Evolutionary conservation across 2,888 invertebrate genomes (phyloP).

Genomic region (Lasius platythorax): DNA sequence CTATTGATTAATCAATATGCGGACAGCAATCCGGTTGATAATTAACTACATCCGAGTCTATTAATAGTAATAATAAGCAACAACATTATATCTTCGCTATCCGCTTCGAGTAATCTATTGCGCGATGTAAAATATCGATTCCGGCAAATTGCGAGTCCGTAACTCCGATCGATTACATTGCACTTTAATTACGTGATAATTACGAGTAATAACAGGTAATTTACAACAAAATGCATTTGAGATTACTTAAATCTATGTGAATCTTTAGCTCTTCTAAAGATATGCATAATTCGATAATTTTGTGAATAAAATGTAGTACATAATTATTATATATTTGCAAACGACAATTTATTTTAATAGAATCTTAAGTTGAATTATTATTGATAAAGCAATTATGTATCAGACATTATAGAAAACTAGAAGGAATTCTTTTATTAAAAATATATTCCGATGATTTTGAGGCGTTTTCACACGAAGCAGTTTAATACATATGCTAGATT

Average conservation of each 20-base stretch:
- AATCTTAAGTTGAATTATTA: not conserved
- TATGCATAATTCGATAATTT: conserved; percentile 1
- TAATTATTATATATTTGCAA: not conserved
- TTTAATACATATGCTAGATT: not conserved
- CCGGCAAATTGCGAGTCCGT: not conserved
- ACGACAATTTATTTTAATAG: not conserved
- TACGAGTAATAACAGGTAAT: conserved; percentile 30
- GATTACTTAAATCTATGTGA: not conserved
- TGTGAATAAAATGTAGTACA: not conserved
- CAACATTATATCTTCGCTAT: conserved; percentile 9
- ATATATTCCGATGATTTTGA: not conserved
- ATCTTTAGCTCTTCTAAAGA: not conserved
- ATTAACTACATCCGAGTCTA: conserved; percentile 34
- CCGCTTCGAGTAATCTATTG: conserved; percentile 3
- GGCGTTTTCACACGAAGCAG: not conserved
- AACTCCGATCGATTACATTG: conserved; percentile 17
- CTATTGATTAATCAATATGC: conserved; percentile 4
- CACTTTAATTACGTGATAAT: not conserved
- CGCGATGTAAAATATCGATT: conserved; percentile 50
- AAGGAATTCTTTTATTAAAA: not conserved
- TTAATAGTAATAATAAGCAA: conserved; percentile 43
- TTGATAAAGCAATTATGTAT: not conserved
- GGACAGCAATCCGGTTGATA: conserved; percentile 23
- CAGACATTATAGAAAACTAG: not conserved
- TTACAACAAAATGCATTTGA: conserved; percentile 4